Conservation (phyloP, 2,888 invertebrate genomes). For the Petrolisthes manimaculis region DNA sequence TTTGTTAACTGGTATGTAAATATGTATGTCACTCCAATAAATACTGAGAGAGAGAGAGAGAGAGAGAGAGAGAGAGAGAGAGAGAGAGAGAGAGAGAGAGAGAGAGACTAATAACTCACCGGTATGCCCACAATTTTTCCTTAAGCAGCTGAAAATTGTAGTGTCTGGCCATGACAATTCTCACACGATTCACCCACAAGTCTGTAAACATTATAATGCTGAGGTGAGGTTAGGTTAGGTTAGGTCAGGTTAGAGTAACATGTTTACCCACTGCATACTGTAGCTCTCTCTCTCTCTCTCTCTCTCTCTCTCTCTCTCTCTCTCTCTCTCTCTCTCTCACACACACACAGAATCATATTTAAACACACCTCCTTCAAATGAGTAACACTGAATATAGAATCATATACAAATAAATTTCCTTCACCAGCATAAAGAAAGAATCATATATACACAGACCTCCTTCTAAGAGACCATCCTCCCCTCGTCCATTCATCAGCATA, state of each 20-base stretch:
- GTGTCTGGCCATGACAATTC: background rate
- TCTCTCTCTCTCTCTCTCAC: background rate
- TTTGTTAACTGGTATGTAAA: too few species aligned
- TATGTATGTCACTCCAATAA: too few species aligned
- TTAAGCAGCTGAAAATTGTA: background rate
- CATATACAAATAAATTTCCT: too few species aligned
- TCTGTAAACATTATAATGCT: background rate
- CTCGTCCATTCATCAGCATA: slow-evolving; percentile 4
- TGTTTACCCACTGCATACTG: too few species aligned
- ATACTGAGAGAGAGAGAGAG: too few species aligned
- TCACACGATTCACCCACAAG: background rate
- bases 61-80: too few species aligned
- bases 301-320: background rate
- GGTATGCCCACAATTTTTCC: background rate
- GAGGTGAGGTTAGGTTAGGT: too few species aligned
- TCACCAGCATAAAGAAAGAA: background rate
- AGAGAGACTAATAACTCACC: background rate
- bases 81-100: too few species aligned
- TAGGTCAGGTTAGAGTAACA: too few species aligned
- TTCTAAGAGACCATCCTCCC: background rate
- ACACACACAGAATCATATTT: too few species aligned
- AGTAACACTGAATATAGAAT: too few species aligned
- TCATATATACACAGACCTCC: background rate
- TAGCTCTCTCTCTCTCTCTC: slow-evolving; percentile 1
- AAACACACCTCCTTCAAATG: too few species aligned